Evolutionary conservation across 2,888 invertebrate species (phyloP), one percentile per base, ranked within the genome.

Genomic region (Corbicula japonica): DNA sequence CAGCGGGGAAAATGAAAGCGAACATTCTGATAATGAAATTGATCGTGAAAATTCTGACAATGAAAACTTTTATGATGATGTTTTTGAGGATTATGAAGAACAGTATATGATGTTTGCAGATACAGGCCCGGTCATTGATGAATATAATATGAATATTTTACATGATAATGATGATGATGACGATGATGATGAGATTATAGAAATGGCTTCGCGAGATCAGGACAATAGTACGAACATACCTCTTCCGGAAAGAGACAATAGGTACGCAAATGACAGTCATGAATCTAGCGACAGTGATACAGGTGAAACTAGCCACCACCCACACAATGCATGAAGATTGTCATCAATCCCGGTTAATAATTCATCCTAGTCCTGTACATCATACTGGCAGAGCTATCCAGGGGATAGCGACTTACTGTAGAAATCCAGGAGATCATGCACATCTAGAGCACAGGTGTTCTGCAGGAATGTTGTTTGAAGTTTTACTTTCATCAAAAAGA

Each of bases 21-120:
- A 90, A 63, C 85, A 90, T 73, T 88, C 90, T 0, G 89, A 90
- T 80, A 88, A 89, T n/a, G 86, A 83, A 5, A 86, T 84, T 74
- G 87, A 86, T 76, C 85, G 85, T 56, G 90, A 90, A 63, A 86
- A 90, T 73, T 88, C 90, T 0, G 89, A 90, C 80, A 88, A 89
- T 81, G 90, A 91, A 71, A 86, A 90, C 78, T 88, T 90, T 70
- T 90, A 90, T 66, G 91, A 91, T 73, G 91, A 91, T 77, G 88
- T 90, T 82, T 90, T 88, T 62, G 90, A 91, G 70, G 90, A 90
- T 70, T 90, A 91, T 66, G 90, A 91, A 62, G 91, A 91, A 74
- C 90, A 91, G 34, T 91, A 91, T 61, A 88, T 88, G 60, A 76
- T 90, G 30, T 87, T 87, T 78, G 73, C 88, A 12, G 88, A 89